Conservation (phyloP, 2,113 vertebrate genomes). For the Acanthochromis polyacanthus region DNA sequence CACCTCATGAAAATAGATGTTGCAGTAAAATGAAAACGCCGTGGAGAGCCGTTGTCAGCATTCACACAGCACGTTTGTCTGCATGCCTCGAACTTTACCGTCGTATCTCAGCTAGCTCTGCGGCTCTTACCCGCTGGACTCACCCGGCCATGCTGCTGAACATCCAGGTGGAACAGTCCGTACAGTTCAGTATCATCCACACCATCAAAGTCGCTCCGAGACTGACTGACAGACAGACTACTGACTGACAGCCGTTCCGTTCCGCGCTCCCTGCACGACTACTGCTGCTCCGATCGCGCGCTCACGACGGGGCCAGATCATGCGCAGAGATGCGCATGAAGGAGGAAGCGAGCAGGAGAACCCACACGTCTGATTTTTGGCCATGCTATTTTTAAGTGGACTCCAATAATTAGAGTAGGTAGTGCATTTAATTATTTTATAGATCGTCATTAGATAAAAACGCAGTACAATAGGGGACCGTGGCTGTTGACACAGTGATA, state of each 20-base stretch:
- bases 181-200: slow-evolving; percentile 58
- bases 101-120: not conserved
- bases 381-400: no score
- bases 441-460: no score
- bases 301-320: slow-evolving; percentile 12
- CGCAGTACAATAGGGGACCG: no score
- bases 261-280: slow-evolving; percentile 13
- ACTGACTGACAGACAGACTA: slow-evolving; percentile 9
- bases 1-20: not conserved
- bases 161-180: slow-evolving; percentile 30
- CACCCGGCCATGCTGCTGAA: slow-evolving; percentile 56
- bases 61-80: slow-evolving; percentile 6
- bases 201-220: slow-evolving; percentile 14
- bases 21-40: not conserved
- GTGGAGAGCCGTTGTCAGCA: slow-evolving; percentile 24
- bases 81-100: slow-evolving; percentile 23
- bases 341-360: slow-evolving; percentile 79
- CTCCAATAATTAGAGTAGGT: no score
- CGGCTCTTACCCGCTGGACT: slow-evolving; percentile 21
- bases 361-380: not conserved
- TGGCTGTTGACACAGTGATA: no score
- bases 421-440: no score
- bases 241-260: slow-evolving; percentile 6
- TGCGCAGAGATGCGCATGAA: slow-evolving; percentile 61
- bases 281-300: slow-evolving; percentile 49